These are phyloP conservation scores for Synergus gifuensis DNA, from an alignment of 2,888 invertebrate species.

Conservation along the genomic window DNA sequence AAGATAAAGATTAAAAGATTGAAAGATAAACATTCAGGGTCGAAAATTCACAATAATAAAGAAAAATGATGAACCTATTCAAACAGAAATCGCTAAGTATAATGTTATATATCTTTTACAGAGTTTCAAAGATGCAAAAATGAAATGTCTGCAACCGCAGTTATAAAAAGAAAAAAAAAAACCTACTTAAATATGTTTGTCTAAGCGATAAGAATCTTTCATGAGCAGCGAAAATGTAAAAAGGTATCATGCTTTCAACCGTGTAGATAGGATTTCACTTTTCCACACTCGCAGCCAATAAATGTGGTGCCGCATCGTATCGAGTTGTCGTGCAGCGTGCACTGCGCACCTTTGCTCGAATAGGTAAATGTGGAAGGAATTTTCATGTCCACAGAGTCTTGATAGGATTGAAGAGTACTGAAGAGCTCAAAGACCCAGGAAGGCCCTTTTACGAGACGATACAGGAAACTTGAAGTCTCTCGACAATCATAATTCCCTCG, in stretches of 20 bases:
- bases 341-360: constrained; percentile 6
- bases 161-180: not conserved
- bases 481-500: constrained; percentile 39
- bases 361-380: constrained; percentile 40
- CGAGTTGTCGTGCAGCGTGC: not conserved
- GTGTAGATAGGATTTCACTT: constrained; percentile 37
- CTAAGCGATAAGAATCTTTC: constrained; percentile 14
- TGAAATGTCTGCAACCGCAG: too few relatives aligned
- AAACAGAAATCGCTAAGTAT: too few relatives aligned
- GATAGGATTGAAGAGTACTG: constrained; percentile 31
- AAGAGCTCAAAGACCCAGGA: constrained; percentile 32
- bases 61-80: too few relatives aligned
- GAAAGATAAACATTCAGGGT: too few relatives aligned
- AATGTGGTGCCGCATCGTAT: not conserved
- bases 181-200: not conserved
- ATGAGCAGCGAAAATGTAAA: constrained; percentile 21
- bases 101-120: too few relatives aligned
- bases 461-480: constrained; percentile 37
- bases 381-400: constrained; percentile 37
- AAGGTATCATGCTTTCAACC: constrained; percentile 32
- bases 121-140: too few relatives aligned
- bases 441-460: constrained; percentile 36
- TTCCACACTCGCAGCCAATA: constrained; percentile 35
- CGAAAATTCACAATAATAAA: too few relatives aligned
- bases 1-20: not conserved